These are phyloP conservation scores for Tromatobia lineatoria DNA, from an alignment of 2,888 invertebrate species.

Conservation along the genomic window DNA sequence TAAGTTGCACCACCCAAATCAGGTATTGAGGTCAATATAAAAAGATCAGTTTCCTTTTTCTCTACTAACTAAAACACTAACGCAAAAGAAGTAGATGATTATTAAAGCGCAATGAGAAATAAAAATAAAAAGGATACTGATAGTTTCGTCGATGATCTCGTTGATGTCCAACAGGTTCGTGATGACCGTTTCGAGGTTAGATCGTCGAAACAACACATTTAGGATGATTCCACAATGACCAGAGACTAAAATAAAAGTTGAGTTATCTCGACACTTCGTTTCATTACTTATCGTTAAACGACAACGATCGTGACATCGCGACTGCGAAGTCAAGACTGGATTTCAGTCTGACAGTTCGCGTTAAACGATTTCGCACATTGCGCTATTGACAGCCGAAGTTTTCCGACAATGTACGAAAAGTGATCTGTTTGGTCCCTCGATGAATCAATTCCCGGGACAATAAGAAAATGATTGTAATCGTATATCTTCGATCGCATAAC, in stretches of 20 bases:
- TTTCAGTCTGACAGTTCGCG: constrained; percentile 59
- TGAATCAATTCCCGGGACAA: background rate
- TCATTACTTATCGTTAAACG: constrained; percentile 7
- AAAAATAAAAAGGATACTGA: constrained; percentile 23
- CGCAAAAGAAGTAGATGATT: background rate
- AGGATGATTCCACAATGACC: constrained; percentile 33
- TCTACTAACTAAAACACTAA: background rate
- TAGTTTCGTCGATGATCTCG: constrained; percentile 2
- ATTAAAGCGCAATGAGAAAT: background rate
- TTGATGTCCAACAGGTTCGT: background rate
- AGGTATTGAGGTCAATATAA: background rate
- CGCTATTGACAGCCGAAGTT: constrained; percentile 20
- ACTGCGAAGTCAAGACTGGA: constrained; percentile 13
- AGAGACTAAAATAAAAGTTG: constrained; percentile 20
- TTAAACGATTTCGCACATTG: constrained; percentile 44
- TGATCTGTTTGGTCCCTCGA: background rate
- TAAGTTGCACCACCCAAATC: background rate
- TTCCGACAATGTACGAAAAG: constrained; percentile 12
- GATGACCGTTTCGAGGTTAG: constrained; percentile 34
- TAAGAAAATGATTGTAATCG: background rate
- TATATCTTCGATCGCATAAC: no score
- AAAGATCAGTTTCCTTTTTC: background rate
- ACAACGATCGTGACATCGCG: constrained; percentile 11
- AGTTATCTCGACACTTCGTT: background rate
- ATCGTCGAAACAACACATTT: constrained; percentile 7